Evolutionary conservation across 2,888 invertebrate genomes (phyloP).

Genomic region (Therioaphis trifolii): DNA sequence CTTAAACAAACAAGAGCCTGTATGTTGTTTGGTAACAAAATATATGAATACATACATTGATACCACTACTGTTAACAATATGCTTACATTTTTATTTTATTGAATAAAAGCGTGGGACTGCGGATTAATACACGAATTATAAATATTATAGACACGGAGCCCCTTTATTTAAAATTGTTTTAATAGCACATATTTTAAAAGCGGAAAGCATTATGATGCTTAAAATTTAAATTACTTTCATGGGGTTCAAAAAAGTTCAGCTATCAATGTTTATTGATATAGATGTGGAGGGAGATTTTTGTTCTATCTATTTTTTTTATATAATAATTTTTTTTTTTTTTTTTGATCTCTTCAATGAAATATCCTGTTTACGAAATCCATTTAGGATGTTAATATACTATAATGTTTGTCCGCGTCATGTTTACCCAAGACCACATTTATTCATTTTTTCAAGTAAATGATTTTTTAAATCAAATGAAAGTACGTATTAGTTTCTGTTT

Average conservation of each 20-base stretch:
- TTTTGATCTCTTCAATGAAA: slow-evolving; percentile 32
- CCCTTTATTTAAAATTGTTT: slow-evolving; percentile 2
- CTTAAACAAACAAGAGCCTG: slow-evolving; percentile 35
- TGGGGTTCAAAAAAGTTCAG: background rate
- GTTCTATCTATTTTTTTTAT: slow-evolving; percentile 5
- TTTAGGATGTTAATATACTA: slow-evolving; percentile 11
- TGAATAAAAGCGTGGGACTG: background rate
- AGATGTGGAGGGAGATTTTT: background rate
- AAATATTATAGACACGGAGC: background rate
- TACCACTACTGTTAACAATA: background rate
- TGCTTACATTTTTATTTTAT: slow-evolving; percentile 10
- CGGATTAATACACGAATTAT: background rate
- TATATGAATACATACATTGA: background rate
- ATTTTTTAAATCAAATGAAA: slow-evolving; percentile 32
- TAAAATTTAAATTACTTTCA: background rate
- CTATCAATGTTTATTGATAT: background rate
- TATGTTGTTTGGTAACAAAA: slow-evolving; percentile 14
- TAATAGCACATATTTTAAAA: background rate
- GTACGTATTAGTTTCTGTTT: background rate
- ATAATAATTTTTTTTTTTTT: background rate
- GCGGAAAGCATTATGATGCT: background rate
- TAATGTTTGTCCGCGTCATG: slow-evolving; percentile 10
- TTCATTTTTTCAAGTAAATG: slow-evolving; percentile 25
- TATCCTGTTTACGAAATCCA: slow-evolving; percentile 37
- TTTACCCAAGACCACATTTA: slow-evolving; percentile 21